Conservation (phyloP, 1,140 invertebrate species). For the Drosophila jambulina region DNA sequence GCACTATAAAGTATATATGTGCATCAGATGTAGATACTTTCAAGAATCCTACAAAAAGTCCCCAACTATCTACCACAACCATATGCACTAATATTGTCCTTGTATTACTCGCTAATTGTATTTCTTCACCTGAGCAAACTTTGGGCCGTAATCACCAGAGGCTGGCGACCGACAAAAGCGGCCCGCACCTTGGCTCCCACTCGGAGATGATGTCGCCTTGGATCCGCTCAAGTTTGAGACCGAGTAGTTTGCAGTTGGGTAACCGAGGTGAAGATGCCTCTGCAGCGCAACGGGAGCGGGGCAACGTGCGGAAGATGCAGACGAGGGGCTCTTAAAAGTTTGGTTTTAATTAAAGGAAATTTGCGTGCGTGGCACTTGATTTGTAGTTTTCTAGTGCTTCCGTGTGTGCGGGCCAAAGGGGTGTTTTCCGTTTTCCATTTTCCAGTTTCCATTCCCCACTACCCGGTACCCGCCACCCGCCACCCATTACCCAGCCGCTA, state of each 20-base stretch:
- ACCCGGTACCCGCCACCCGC: background rate
- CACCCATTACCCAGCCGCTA: conserved; percentile 21
- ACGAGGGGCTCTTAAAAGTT: conserved; percentile 74
- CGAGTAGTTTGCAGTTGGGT: conserved; percentile 46
- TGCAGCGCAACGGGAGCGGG: conserved; percentile 5
- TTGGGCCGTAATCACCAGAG: conserved; percentile 33
- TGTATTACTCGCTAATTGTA: conserved; percentile 37
- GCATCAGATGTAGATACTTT: background rate
- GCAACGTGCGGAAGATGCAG: conserved; percentile 20
- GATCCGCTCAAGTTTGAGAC: conserved; percentile 37
- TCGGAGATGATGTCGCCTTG: conserved; percentile 50
- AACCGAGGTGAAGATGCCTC: conserved; percentile 40
- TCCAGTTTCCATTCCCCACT: background rate
- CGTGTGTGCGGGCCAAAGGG: conserved; percentile 41
- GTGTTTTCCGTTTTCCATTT: conserved; percentile 10
- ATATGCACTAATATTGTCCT: conserved; percentile 13
- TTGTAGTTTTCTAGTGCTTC: conserved; percentile 73
- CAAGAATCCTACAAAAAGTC: too few relatives aligned
- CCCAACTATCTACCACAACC: background rate
- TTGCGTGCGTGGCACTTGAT: conserved; percentile 80
- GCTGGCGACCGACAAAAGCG: conserved; percentile 34
- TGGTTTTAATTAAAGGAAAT: conserved; percentile 82
- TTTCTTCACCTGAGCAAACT: conserved; percentile 49
- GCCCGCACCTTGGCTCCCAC: conserved; percentile 36
- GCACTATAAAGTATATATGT: background rate